A percentile compares a stretch with the other conserved stretches of the same genome.
phyloP scores from a whole-genome alignment of 2,888 invertebrate genomes.

The Drosophila paramelanica region DNA sequence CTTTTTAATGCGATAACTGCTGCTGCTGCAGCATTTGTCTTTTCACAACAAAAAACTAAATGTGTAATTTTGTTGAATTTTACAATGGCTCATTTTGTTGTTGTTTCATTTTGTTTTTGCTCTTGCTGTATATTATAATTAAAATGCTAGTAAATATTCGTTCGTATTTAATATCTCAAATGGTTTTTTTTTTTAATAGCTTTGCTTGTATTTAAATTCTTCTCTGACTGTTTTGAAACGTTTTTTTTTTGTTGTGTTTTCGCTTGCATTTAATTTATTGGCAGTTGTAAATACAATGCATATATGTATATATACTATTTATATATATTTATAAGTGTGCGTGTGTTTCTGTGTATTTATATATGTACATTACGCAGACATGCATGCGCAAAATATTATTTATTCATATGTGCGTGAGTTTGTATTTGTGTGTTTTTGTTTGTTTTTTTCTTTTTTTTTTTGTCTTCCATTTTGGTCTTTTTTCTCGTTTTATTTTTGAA shows the following conservation, averaged over 20 bases:
- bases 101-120: constrained; percentile 15
- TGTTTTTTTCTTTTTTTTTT: constrained; percentile 42
- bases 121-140: constrained; percentile 46
- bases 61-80: constrained; percentile 22
- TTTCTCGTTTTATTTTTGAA: constrained; percentile 2
- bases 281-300: constrained; percentile 63
- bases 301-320: constrained; percentile 38
- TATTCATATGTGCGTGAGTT: constrained; percentile 47
- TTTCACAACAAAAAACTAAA: constrained; percentile 29
- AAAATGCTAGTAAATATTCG: constrained; percentile 67
- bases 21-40: constrained; percentile 16
- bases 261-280: constrained; percentile 53
- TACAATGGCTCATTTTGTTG: constrained; percentile 43
- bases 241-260: constrained; percentile 16
- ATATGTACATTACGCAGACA: constrained; percentile 45
- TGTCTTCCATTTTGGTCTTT: constrained; percentile 13
- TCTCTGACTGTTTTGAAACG: constrained; percentile 62
- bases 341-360: constrained; percentile 8
- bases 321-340: constrained; percentile 32
- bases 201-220: constrained; percentile 62
- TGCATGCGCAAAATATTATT: constrained; percentile 56
- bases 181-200: constrained; percentile 42
- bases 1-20: constrained; percentile 34
- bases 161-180: constrained; percentile 62
- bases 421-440: constrained; percentile 18